A percentile compares a stretch with the other conserved stretches of the same genome.
phyloP scores from a whole-genome alignment of 2,888 invertebrate species.

The Lordiphosa fenestrarum region DNA sequence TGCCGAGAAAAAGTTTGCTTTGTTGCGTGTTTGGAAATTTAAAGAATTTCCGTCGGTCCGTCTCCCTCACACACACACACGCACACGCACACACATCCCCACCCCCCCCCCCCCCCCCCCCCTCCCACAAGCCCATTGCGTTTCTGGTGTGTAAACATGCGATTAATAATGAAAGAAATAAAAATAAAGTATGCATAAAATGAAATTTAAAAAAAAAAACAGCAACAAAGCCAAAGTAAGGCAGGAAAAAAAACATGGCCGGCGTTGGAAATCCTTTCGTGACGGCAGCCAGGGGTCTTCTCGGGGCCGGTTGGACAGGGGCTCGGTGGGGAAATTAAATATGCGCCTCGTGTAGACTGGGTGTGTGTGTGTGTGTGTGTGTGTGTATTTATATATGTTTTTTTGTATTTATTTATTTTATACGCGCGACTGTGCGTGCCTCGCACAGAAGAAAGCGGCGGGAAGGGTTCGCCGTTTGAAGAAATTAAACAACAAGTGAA shows the following conservation, averaged over 20 bases:
- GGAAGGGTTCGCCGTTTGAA: constrained; percentile 34
- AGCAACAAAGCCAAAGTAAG: constrained; percentile 20
- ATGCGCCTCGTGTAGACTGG: constrained; percentile 66
- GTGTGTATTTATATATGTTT: constrained; percentile 1
- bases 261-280: constrained; percentile 63
- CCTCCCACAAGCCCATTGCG: constrained; percentile 35
- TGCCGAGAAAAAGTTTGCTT: constrained; percentile 5
- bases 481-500: constrained; percentile 48
- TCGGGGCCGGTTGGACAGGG: background rate
- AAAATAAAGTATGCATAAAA: constrained; percentile 67
- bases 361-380: constrained; percentile 14
- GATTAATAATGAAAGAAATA: constrained; percentile 71
- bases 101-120: background rate
- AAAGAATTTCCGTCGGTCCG: constrained; percentile 41
- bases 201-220: constrained; percentile 46
- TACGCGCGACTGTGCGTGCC: constrained; percentile 67
- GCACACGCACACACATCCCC: constrained; percentile 5
- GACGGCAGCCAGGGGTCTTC: constrained; percentile 23
- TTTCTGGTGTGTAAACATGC: constrained; percentile 65
- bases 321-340: constrained; percentile 54
- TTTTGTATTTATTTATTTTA: constrained; percentile 65
- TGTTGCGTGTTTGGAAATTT: constrained; percentile 57
- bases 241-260: constrained; percentile 9
- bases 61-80: constrained; percentile 6
- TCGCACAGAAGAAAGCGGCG: constrained; percentile 24